A percentile compares a stretch with the other conserved stretches of the same genome.
Conservation (phyloP, 2,113 vertebrate genomes). For the Eublepharis macularius region DNA sequence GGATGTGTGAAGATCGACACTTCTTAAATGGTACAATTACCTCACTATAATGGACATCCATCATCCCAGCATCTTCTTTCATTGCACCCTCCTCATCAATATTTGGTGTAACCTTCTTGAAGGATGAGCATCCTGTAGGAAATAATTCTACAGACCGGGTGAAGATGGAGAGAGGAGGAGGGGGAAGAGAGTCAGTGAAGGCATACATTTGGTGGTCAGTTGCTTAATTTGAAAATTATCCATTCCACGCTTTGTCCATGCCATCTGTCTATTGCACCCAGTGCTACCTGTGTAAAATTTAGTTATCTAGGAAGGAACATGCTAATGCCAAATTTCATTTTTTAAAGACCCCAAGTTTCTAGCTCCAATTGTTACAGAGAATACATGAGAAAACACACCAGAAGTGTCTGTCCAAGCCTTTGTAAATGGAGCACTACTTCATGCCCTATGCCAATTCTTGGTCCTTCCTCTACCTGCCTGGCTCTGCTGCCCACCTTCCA, state of each 20-base stretch:
- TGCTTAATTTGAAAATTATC: neutral
- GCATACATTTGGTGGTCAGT: neutral
- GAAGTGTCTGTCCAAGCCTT: too few relatives aligned
- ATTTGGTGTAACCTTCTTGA: constrained; percentile 93
- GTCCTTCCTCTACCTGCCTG: too few relatives aligned
- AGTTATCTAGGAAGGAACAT: neutral
- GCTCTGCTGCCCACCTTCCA: too few relatives aligned
- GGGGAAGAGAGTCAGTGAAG: constrained; percentile 10
- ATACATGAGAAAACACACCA: neutral
- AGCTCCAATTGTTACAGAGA: neutral
- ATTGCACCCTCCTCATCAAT: constrained; percentile 96
- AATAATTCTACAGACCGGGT: constrained; percentile 82
- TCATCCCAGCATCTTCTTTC: constrained; percentile 96
- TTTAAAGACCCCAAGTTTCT: neutral
- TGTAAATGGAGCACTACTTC: too few relatives aligned
- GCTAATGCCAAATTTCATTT: neutral
- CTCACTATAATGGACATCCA: constrained; percentile 96
- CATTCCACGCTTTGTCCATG: neutral
- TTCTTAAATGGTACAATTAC: constrained; percentile 65
- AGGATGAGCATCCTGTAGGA: constrained; percentile 86
- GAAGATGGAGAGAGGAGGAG: neutral
- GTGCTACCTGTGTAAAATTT: neutral
- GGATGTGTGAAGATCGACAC: constrained; percentile 20
- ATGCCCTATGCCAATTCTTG: too few relatives aligned
- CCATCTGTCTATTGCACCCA: neutral